Evolutionary conservation across 2,888 invertebrate genomes (phyloP).

Genomic region (Patella caerulea): DNA sequence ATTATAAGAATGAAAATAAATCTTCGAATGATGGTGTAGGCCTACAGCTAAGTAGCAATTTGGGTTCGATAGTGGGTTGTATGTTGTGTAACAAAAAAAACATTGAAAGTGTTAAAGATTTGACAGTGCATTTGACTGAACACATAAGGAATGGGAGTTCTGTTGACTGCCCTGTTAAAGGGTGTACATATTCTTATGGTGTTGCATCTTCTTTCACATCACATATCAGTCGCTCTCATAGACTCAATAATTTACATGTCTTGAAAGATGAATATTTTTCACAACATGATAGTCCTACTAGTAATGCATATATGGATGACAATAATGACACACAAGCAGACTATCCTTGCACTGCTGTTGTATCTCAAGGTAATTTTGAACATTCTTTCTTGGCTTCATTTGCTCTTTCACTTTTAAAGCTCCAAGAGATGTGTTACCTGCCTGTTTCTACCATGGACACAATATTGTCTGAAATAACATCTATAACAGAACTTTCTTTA

Average conservation of each 20-base stretch:
- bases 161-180: slow-evolving; percentile 1
- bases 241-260: not conserved
- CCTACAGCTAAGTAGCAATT: not conserved
- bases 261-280: not conserved
- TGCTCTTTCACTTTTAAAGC: slow-evolving; percentile 5
- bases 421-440: not conserved
- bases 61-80: not conserved
- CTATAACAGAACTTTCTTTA: slow-evolving; percentile 2
- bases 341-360: not conserved
- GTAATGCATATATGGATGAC: not conserved
- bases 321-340: not conserved
- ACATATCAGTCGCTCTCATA: slow-evolving; percentile 8
- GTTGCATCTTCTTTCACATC: slow-evolving; percentile 2
- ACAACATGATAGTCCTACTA: not conserved
- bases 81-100: slow-evolving; percentile 1
- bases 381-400: slow-evolving; percentile 4
- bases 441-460: not conserved
- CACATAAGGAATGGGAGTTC: not conserved
- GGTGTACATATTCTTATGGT: not conserved
- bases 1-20: not conserved
- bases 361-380: not conserved
- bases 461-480: not conserved
- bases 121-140: slow-evolving; percentile 4
- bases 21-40: no score
- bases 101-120: not conserved